phyloP scores from a whole-genome alignment of 53 echinoderm and acorn worm genomes.

The Astropecten irregularis region DNA sequence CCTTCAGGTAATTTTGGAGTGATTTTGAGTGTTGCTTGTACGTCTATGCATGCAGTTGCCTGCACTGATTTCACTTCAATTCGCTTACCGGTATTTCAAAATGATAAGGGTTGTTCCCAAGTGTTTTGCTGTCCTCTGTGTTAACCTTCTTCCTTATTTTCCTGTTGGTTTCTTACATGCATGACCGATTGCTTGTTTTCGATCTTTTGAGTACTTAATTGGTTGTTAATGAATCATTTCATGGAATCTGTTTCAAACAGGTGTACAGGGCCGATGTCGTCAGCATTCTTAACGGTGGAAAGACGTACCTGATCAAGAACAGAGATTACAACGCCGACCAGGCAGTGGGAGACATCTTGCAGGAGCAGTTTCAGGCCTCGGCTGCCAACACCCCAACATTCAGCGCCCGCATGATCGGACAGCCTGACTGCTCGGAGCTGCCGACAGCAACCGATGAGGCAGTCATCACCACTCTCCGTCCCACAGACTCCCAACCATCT shows the following conservation, averaged over 20 bases:
- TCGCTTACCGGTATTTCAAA: neutral
- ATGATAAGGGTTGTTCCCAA: neutral
- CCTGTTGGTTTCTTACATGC: no score
- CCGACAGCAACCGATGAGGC: neutral
- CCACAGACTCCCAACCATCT: neutral
- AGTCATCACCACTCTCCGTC: neutral
- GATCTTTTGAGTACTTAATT: no score
- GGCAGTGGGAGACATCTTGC: neutral
- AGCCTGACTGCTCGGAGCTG: conserved; percentile 23
- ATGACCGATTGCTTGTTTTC: no score
- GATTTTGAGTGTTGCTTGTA: no score
- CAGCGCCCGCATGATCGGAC: conserved; percentile 27
- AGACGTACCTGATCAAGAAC: conserved; percentile 14
- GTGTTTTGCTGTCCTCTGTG: neutral
- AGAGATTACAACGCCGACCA: conserved; percentile 15
- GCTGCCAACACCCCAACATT: conserved; percentile 37
- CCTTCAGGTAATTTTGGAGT: conserved; percentile 40
- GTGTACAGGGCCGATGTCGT: neutral
- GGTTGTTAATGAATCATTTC: no score
- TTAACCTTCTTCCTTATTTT: no score
- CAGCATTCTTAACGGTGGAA: neutral
- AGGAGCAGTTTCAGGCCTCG: conserved; percentile 9
- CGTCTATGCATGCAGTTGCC: no score
- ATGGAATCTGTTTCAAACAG: no score
- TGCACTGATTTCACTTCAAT: neutral